Conservation (phyloP, 2,113 vertebrate species). For the Centropus bengalensis region DNA sequence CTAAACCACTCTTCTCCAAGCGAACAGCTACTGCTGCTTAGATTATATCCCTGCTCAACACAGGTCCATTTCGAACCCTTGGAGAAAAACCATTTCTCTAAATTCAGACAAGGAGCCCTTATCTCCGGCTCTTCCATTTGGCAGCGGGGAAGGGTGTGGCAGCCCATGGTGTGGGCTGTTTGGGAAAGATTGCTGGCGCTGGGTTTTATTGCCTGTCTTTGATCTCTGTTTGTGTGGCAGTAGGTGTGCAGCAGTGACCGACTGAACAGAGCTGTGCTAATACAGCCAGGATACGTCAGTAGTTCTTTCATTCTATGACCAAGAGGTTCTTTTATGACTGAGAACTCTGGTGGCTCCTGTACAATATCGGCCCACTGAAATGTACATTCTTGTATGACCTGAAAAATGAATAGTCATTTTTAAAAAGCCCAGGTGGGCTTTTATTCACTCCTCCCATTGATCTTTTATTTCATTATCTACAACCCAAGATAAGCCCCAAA, state of each 20-base stretch:
- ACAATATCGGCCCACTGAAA: neutral
- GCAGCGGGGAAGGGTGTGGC: neutral
- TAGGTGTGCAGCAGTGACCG: neutral
- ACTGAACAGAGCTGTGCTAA: slow-evolving; percentile 5
- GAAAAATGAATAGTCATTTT: neutral
- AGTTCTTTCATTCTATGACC: neutral
- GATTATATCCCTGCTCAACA: neutral
- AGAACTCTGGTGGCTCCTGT: neutral
- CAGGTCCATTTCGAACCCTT: neutral
- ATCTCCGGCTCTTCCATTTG: neutral
- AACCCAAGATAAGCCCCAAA: neutral
- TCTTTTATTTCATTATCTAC: neutral
- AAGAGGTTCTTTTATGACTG: neutral
- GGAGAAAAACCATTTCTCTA: neutral
- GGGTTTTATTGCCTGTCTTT: neutral
- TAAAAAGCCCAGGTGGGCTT: neutral
- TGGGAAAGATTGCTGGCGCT: neutral
- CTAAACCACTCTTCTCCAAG: neutral
- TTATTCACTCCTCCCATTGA: neutral
- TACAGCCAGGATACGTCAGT: neutral
- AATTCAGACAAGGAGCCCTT: neutral
- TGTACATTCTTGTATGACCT: neutral
- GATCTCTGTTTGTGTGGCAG: neutral
- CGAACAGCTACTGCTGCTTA: neutral
- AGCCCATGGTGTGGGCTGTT: neutral